These are phyloP conservation scores for Sinocyclocheilus anophthalmus DNA, from an alignment of 2,113 vertebrate genomes.

Conservation along the genomic window DNA sequence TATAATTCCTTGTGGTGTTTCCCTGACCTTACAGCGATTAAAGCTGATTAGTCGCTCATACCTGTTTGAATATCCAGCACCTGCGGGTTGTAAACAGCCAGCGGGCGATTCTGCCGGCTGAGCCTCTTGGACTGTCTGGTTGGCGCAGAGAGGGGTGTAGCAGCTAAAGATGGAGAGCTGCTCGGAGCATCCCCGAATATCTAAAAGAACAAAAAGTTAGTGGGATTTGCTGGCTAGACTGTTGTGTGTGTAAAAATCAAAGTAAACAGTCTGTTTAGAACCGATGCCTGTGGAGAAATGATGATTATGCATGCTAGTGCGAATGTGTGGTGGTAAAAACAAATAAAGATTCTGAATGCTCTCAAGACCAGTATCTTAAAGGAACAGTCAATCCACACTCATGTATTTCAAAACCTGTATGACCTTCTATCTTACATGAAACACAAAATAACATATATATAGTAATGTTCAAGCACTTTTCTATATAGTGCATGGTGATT, in stretches of 20 bases:
- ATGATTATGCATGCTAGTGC: not conserved
- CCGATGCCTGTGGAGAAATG: not conserved
- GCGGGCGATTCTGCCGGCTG: conserved; percentile 85
- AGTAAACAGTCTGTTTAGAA: conserved; percentile 8
- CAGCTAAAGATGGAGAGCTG: conserved; percentile 73
- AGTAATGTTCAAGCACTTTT: not conserved
- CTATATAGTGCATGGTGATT: not conserved
- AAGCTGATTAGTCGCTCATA: conserved; percentile 68
- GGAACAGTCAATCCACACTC: not conserved
- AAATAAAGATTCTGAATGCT: not conserved
- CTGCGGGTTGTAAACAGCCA: conserved; percentile 94
- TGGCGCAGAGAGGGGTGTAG: conserved; percentile 81
- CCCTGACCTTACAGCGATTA: not conserved
- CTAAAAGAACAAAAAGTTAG: conserved; percentile 65
- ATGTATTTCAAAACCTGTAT: not conserved
- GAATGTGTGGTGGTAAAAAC: not conserved
- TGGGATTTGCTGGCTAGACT: conserved; percentile 31
- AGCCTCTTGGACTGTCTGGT: conserved; percentile 90
- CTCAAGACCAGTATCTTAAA: not conserved
- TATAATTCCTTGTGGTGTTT: conserved; percentile 7
- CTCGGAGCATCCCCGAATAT: conserved; percentile 91
- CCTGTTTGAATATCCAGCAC: conserved; percentile 89
- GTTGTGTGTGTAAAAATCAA: not conserved
- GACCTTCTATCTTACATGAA: not conserved
- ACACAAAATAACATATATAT: not conserved